Evolutionary conservation across 1,140 invertebrate species (phyloP), one percentile per base, ranked within the genome.

Genomic region (Steinernema feltiae): DNA sequence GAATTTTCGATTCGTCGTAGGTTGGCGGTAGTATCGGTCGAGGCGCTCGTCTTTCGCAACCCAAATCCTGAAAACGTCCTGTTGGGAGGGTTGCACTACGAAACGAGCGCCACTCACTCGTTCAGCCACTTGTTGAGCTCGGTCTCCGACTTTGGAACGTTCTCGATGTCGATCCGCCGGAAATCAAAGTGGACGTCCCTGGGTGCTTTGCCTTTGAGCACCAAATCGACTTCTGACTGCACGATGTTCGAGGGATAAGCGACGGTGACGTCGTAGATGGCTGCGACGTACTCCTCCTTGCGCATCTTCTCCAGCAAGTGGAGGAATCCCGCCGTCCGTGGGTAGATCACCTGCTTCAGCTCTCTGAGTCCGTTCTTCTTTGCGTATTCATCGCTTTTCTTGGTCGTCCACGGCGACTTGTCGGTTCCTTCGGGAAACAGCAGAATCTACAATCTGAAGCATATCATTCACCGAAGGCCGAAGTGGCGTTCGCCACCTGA

Each of bases 401-500:
- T 35, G 17, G 80, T 81, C 30, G 84, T 93, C 32, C 88, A 89
- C 29, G 87, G 85, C 12, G 92, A 92, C 29, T 94, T 87, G 87
- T 95, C 92, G 0, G 93, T 95, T 0, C 93, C 94, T 87, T 95
- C 94, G 0, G 93, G 93, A 84, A 95, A 95, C 78, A 95, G 89
- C 27, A 95, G 87, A 30, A 95, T 85, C 87, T 89, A 79, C 77
- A 86, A 82, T n/a, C 27, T 75, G 30, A 75, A 75, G n/a, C 30
- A 27, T 70, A 2, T 2, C 32, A 63, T 76, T 48, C 35, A 77
- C 41, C 32, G 48, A 71, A 27, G 21, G 24, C 30, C 18, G 27
- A 21, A 69, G 1, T 35, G 29, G 1, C 70, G 53, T 46, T 69
- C 31, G 35, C 71, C 78, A 88, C 87, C 82, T 88, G 88, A 71